Base-by-base conservation (phyloP, 1,140 invertebrate species). In the Pseudomyrmex cubaensis region DNA sequence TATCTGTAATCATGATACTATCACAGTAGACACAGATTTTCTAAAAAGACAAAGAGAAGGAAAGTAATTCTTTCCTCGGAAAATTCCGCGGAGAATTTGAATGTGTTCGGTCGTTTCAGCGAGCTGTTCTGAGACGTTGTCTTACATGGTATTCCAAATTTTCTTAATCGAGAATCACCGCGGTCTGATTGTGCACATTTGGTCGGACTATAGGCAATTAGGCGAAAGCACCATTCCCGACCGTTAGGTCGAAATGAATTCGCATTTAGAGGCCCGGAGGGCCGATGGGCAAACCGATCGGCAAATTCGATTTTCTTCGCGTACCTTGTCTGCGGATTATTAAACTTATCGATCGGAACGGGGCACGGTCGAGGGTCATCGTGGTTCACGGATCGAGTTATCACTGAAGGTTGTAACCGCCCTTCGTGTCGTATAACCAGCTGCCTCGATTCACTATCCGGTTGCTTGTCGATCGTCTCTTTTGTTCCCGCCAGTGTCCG, bases 221-320 rank as follows among this genome's bases (percentile, higher is more conserved):
- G 85, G 82, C 82, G 67, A 77, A 35, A 87, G 82, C 73, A 74
- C 82, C 82, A 74, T 87, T 87, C 87, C 56, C 50, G 63, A 62
- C 86, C 87, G 89, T 91, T 90, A 90, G 83, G 74, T 87, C 78
- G 84, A 86, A 91, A 90, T 90, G 87, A 91, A 90, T 91, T 90
- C 84, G 72, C 88, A 83, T 90, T 89, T 87, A 88, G 77, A 67
- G 63, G 52, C 25, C 44, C 57, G 52, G 76, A 85, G 77, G 82
- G 67, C 73, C 87, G 88, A 89, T 83, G 83, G 76, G 84, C 78
- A 89, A 90, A 88, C 88, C 85, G 82, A 88, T 88, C 84, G 66
- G 83, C 77, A 90, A 89, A 90, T 85, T 83, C 87, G 87, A 90
- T 90, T 88, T 77, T 77, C 85, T 77, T 74, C 54, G 61, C 74